These are phyloP conservation scores for Eptatretus atami DNA, from an alignment of 2,797 vertebrate species.

Conservation along the genomic window DNA sequence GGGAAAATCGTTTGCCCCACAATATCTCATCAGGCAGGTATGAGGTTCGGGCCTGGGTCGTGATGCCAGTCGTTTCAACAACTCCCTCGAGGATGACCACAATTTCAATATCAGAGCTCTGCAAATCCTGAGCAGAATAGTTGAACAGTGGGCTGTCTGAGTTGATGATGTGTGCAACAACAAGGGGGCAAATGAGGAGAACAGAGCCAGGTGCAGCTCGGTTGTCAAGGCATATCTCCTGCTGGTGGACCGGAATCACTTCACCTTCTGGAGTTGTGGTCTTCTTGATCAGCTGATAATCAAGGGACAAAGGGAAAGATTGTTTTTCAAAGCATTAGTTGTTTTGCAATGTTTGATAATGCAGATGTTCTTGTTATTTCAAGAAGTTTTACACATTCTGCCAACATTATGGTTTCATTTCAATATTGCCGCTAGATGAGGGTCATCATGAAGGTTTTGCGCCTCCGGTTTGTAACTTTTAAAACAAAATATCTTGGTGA, in stretches of 20 bases:
- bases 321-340: too few species aligned
- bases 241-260: conserved; percentile 10
- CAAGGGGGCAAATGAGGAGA: conserved; percentile 11
- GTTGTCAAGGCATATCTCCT: conserved; percentile 12
- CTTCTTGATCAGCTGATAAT: conserved; percentile 7
- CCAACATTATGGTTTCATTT: too few species aligned
- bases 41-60: conserved; percentile 12
- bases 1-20: conserved; percentile 10
- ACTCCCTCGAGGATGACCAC: conserved; percentile 11
- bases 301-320: background rate
- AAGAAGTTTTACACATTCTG: too few species aligned
- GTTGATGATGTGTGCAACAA: conserved; percentile 11
- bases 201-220: conserved; percentile 10
- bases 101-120: conserved; percentile 10
- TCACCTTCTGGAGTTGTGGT: conserved; percentile 10
- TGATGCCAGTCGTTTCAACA: conserved; percentile 12
- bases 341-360: too few species aligned
- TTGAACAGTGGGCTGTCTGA: conserved; percentile 10
- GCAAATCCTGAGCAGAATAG: conserved; percentile 9
- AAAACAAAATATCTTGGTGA: too few species aligned
- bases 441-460: too few species aligned
- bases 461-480: too few species aligned
- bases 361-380: too few species aligned
- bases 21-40: conserved; percentile 11
- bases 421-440: too few species aligned